Percentiles rank a stretch among this genome's conserved stretches.
Evolutionary conservation across 2,113 vertebrate genomes (phyloP).

Genomic region (Channa argus): DNA sequence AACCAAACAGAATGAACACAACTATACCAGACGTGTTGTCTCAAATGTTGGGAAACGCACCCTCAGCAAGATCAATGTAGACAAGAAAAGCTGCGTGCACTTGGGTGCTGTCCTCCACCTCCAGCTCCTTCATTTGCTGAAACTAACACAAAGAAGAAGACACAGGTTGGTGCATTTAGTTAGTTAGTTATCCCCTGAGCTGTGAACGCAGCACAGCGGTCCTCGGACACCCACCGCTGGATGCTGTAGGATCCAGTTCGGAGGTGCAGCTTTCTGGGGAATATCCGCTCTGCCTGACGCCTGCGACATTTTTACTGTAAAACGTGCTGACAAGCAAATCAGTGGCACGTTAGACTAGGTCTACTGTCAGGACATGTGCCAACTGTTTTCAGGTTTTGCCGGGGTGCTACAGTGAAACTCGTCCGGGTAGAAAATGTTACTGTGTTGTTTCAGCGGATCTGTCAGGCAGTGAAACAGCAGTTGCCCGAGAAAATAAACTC

Average conservation of each 20-base stretch:
- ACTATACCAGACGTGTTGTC: no score
- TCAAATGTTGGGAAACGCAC: conserved; percentile 70
- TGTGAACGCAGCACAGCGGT: neutral
- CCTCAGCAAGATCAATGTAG: conserved; percentile 93
- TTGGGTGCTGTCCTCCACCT: conserved; percentile 86
- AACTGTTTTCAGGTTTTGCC: conserved; percentile 18
- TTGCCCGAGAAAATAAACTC: neutral
- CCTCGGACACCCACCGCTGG: conserved; percentile 63
- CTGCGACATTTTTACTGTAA: conserved; percentile 27
- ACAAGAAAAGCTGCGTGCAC: conserved; percentile 92
- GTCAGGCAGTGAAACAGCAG: neutral
- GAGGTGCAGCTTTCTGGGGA: conserved; percentile 3
- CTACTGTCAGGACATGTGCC: neutral
- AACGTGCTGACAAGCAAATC: rapidly evolving
- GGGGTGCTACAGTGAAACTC: conserved; percentile 25
- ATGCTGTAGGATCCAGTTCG: conserved; percentile 80
- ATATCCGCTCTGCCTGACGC: neutral
- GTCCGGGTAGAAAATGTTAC: conserved; percentile 59
- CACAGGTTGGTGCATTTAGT: neutral
- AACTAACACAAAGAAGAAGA: conserved; percentile 78
- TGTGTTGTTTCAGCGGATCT: neutral
- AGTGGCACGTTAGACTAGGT: neutral
- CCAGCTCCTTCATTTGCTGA: conserved; percentile 88
- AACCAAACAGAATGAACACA: neutral
- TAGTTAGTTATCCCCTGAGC: no score